phyloP scores from a whole-genome alignment of 2,797 vertebrate genomes.

The Helicolenus hilgendorfi region DNA sequence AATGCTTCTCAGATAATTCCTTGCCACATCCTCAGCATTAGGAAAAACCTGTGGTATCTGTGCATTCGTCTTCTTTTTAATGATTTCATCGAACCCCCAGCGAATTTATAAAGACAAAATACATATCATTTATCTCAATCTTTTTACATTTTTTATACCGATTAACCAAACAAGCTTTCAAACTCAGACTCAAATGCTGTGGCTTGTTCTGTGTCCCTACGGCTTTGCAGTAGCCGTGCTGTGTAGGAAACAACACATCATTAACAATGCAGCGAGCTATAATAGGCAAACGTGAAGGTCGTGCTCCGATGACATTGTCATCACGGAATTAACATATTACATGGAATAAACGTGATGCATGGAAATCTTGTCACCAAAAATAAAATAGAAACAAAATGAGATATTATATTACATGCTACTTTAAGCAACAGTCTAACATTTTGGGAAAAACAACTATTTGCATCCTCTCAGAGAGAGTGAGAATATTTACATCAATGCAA shows the following conservation, averaged over 20 bases:
- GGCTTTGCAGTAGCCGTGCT: constrained; percentile 12
- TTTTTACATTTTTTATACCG: background rate
- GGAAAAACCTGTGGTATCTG: constrained; percentile 4
- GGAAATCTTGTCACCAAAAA: background rate
- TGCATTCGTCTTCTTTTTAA: background rate
- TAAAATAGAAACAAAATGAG: background rate
- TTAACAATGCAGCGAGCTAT: constrained; percentile 46
- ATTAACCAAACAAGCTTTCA: constrained; percentile 36
- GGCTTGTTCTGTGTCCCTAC: constrained; percentile 5
- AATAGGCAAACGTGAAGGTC: constrained; percentile 44
- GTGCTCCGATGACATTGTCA: constrained; percentile 29
- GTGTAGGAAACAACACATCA: constrained; percentile 21
- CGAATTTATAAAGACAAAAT: constrained; percentile 10
- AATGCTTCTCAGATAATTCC: constrained; percentile 14
- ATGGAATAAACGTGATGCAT: background rate
- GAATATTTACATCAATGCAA: background rate
- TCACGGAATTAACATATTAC: constrained; percentile 7
- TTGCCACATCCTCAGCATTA: constrained; percentile 1
- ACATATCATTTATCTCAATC: background rate
- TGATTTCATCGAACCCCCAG: background rate
- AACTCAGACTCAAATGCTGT: background rate
- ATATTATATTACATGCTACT: background rate
- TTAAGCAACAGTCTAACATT: background rate
- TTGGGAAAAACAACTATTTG: background rate
- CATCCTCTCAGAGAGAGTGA: background rate